phyloP scores from a whole-genome alignment of 2,797 vertebrate genomes.

The Margarornis squamiger region DNA sequence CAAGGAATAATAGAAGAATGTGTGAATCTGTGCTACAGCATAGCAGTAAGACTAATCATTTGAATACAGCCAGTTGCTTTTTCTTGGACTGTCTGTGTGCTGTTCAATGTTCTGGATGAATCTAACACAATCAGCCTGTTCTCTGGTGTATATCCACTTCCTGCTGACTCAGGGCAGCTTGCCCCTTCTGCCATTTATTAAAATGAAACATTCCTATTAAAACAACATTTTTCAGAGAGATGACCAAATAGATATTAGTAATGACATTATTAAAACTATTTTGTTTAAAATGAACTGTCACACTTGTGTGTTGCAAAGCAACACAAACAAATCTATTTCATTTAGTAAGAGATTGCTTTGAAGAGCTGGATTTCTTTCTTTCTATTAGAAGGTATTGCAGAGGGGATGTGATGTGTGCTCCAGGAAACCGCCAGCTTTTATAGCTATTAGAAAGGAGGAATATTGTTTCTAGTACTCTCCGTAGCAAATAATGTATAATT shows the following conservation, averaged over 20 bases:
- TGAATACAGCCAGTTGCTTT: conserved; percentile 80
- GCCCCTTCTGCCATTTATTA: conserved; percentile 83
- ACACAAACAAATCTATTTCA: conserved; percentile 69
- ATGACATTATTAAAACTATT: conserved; percentile 75
- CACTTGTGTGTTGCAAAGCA: conserved; percentile 51
- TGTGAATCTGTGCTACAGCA: conserved; percentile 78
- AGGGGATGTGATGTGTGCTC: conserved; percentile 64
- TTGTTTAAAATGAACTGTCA: conserved; percentile 74
- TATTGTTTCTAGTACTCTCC: conserved; percentile 66
- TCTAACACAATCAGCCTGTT: conserved; percentile 84
- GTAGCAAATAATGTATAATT: conserved; percentile 77
- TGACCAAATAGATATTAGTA: conserved; percentile 74
- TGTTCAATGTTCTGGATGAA: conserved; percentile 83
- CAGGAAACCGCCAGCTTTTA: conserved; percentile 70
- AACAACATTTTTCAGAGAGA: conserved; percentile 67
- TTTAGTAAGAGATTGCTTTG: conserved; percentile 57
- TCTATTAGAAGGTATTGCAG: conserved; percentile 44
- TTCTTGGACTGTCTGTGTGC: conserved; percentile 75
- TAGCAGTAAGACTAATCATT: conserved; percentile 82
- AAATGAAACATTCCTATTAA: conserved; percentile 78
- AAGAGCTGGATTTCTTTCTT: conserved; percentile 60
- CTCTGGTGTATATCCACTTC: conserved; percentile 82
- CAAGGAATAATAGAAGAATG: conserved; percentile 85
- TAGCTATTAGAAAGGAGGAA: conserved; percentile 70
- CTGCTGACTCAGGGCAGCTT: conserved; percentile 82